Evolutionary conservation across 2,113 vertebrate species (phyloP).

Genomic region (Perccottus glenii): DNA sequence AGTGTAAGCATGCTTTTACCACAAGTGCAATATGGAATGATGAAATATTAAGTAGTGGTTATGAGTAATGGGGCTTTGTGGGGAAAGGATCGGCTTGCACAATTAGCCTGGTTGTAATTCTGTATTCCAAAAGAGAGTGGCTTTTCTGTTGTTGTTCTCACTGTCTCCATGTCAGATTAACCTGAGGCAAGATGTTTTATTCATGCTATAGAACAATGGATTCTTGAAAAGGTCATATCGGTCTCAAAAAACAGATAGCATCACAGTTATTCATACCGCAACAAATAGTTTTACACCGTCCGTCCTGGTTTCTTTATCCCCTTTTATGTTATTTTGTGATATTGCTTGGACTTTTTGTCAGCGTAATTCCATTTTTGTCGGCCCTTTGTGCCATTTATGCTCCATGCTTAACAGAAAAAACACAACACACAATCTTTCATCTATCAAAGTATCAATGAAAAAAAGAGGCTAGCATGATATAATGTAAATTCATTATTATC

Average conservation of each 20-base stretch:
- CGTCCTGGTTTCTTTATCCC: not conserved
- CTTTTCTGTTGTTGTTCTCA: not conserved
- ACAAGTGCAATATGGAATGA: slow-evolving; percentile 18
- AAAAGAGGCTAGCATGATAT: too few species aligned
- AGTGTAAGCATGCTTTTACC: slow-evolving; percentile 13
- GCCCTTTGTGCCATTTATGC: too few species aligned
- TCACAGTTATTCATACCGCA: not conserved
- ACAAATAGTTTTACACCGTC: not conserved
- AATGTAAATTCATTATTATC: too few species aligned
- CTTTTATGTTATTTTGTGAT: not conserved
- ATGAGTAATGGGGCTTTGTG: not conserved
- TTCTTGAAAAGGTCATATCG: not conserved
- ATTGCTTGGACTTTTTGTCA: not conserved
- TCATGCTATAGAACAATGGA: not conserved
- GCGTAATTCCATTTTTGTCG: too few species aligned
- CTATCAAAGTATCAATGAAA: too few species aligned
- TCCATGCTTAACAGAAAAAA: too few species aligned
- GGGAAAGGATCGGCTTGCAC: slow-evolving; percentile 14
- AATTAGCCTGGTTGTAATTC: not conserved
- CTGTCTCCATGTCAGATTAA: not conserved
- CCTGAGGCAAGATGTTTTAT: not conserved
- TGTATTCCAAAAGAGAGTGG: not conserved
- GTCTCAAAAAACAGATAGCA: not conserved
- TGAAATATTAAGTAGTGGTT: slow-evolving; percentile 11
- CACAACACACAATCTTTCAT: too few species aligned